Base-by-base conservation (phyloP, 2,888 invertebrate species). In the Cerastis rubricosa region DNA sequence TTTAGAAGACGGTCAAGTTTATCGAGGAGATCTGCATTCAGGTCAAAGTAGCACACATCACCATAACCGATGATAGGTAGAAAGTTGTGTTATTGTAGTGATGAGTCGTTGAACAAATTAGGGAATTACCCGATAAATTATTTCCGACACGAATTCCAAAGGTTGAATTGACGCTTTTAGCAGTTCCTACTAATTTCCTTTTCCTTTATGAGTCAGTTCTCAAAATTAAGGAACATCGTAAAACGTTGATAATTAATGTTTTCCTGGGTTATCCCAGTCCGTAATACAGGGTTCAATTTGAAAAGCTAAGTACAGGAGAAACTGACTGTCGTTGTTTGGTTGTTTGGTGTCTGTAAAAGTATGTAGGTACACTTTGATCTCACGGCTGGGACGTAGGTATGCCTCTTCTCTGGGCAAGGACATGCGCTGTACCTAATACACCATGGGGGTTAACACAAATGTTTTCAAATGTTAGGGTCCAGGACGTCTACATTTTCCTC, bases 91-190 rank as follows among this genome's bases (percentile, higher is more conserved):
- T 22, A 22, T 22, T 11, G 59, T 71, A 51, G 2, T 47, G 51
- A 66, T 54, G 72, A 78, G 11, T 25, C 59, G 45, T 40, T 63
- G 47, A 19, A 79, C 47, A 49, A 63, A n/a, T 17, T 25, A 57
- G 61, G 81, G 69, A 81, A 81, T 54, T 74, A 74, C 29, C n/a
- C 12, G 5, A 49, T 51, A 66, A 25, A 78, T 61, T 66, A 71
- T 66, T 51, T 59, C 59, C 66, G 40, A 43, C 17, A 64, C 35
- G 17, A 43, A 57, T 8, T 17, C 12, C 11, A 49, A 19, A 65
- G 71, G 49, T 49, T 25, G 19, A 72, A 54, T 29, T 43, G 40
- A 51, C 40, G 19, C 51, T 72, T 49, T 29, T 64, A 57, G 17
- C 35, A n/a, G 25, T 61, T 67, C 61, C 25, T 49, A 40, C n/a